Evolutionary conservation across 1,140 invertebrate species (phyloP), one percentile per base, ranked within the genome.

Genomic region (Chironomus tepperi): DNA sequence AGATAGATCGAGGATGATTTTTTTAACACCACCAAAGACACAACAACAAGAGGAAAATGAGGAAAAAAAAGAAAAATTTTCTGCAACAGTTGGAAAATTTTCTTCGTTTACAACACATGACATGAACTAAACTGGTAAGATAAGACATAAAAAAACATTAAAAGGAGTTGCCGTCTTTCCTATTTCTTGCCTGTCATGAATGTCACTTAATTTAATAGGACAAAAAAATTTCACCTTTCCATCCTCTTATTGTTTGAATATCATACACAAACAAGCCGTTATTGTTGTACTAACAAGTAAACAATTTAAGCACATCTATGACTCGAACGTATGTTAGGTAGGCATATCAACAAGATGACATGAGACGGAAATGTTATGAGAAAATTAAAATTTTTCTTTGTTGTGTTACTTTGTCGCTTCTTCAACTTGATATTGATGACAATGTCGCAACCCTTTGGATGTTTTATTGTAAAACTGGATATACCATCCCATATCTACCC

Each of bases 131-230:
- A 57, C 47, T 57, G 10, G 12, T 57, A n/a, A n/a, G 47, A n/a
- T 15, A 57, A 57, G 5, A 12, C n/a, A 34, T 34, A 34, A 34
- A 34, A 34, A 34, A 34, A 34, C 24, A 34, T 57, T 57, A 15
- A n/a, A 57, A 57, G 47, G 47, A n/a, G 47, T 12, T 57, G 47
- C n/a, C 47, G 12, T 15, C 65, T 19, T 18, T 70, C 65, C 9
- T 18, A 19, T 70, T 70, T 18, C 18, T 70, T 9, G 16, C 65
- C 18, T 70, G 65, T 70, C 65, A 70, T 18, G 65, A 5, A 21
- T 70, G 65, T 70, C 65, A 70, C 65, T 70, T 70, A 70, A 70
- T 70, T 70, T 70, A 70, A 70, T 70, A 70, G 65, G 19, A 70
- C 5, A 57, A 18, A 70, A 70, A 67, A 67, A 21, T 10, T 70